These are phyloP conservation scores for Orcinus orca DNA, from an alignment of 2,113 vertebrate genomes.

Conservation along the genomic window DNA sequence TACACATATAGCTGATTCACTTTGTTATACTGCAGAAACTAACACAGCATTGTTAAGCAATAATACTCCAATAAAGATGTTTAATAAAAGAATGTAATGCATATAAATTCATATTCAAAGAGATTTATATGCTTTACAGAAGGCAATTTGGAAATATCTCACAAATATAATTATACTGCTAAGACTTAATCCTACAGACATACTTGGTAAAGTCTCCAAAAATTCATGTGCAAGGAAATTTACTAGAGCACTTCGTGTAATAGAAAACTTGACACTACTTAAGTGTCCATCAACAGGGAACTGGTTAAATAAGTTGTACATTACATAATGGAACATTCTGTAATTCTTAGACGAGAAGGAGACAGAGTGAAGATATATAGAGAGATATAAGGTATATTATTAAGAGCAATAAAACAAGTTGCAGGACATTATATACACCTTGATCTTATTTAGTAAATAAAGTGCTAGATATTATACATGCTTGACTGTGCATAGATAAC, in stretches of 20 bases:
- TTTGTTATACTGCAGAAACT: too few relatives aligned
- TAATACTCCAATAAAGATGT: too few relatives aligned
- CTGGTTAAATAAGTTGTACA: not conserved
- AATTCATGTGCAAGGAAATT: not conserved
- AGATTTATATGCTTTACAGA: not conserved
- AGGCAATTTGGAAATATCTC: not conserved
- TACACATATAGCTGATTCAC: too few relatives aligned
- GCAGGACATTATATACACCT: not conserved
- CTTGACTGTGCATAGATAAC: not conserved
- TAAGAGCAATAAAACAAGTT: not conserved
- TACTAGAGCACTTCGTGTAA: not conserved
- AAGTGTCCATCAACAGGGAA: not conserved
- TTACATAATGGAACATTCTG: not conserved
- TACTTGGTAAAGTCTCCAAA: not conserved
- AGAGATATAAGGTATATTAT: not conserved
- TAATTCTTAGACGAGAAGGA: not conserved
- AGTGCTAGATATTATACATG: not conserved
- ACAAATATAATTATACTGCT: not conserved
- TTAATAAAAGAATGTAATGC: not conserved
- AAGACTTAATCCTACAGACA: not conserved
- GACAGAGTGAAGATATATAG: not conserved
- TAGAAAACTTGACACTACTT: not conserved
- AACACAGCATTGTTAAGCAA: too few relatives aligned
- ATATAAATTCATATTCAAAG: conserved; percentile 19
- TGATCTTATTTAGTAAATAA: not conserved